Evolutionary conservation across 2,797 vertebrate genomes (phyloP).

Genomic region (Acanthurus tractus): DNA sequence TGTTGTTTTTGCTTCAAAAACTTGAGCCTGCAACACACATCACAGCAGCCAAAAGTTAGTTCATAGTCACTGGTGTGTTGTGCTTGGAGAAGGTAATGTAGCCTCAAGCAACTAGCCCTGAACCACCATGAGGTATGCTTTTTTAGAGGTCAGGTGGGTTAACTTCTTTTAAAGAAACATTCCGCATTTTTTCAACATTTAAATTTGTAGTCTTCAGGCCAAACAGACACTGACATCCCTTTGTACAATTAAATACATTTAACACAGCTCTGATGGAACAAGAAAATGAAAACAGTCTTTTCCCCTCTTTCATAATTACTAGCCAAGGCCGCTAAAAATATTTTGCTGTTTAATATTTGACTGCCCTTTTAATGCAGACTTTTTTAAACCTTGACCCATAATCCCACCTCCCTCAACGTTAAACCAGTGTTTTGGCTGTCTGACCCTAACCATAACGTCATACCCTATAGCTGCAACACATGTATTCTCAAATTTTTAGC

Average conservation of each 20-base stretch:
- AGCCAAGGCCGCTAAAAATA: background rate
- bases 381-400: background rate
- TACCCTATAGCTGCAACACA: background rate
- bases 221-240: background rate
- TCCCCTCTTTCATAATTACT: background rate
- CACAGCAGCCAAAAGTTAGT: too few species aligned
- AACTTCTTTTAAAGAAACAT: background rate
- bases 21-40: background rate
- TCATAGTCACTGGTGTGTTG: background rate
- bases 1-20: background rate
- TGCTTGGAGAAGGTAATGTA: background rate
- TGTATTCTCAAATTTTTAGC: too few species aligned
- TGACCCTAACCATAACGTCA: background rate
- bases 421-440: background rate
- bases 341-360: background rate
- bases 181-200: background rate
- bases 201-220: background rate
- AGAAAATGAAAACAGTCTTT: background rate
- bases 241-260: background rate
- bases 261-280: background rate
- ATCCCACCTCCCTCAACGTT: too few species aligned
- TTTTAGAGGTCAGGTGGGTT: background rate
- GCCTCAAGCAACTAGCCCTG: background rate
- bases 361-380: background rate
- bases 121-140: too few species aligned